A percentile compares a stretch with the other conserved stretches of the same genome.
phyloP scores from a whole-genome alignment of 2,888 invertebrate genomes.

The Yponomeuta plumbellus region DNA sequence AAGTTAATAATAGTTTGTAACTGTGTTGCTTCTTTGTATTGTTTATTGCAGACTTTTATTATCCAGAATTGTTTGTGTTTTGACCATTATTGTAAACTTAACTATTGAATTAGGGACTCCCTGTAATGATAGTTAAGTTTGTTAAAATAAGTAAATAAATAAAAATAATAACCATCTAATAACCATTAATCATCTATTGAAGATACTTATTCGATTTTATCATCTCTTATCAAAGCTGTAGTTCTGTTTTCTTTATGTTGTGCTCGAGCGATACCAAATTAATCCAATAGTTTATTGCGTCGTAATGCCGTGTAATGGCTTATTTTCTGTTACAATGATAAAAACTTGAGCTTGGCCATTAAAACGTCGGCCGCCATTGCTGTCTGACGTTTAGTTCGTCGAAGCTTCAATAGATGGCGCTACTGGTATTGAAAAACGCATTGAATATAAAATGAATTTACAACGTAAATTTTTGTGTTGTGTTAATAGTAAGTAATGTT shows the following conservation, averaged over 20 bases:
- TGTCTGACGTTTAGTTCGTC: conserved; percentile 1
- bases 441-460: background rate
- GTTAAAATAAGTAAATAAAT: no score
- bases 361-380: background rate
- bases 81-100: no score
- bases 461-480: no score
- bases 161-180: no score
- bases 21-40: no score
- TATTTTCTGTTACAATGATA: conserved; percentile 5
- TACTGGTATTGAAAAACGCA: background rate
- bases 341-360: conserved; percentile 2
- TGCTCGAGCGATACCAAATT: conserved; percentile 1
- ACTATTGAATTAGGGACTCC: no score
- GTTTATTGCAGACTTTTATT: no score
- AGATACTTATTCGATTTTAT: background rate
- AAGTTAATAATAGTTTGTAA: no score
- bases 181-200: no score
- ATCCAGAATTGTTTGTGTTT: no score
- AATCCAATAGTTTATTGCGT: conserved; percentile 5
- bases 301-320: conserved; percentile 6
- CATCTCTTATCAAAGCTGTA: background rate
- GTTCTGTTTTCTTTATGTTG: conserved; percentile 10
- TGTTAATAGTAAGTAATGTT: no score
- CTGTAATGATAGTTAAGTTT: no score
- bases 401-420: conserved; percentile 15